Percentiles rank a stretch among this genome's conserved stretches.
Evolutionary conservation across 1,140 invertebrate genomes (phyloP).

Genomic region (Portunus trituberculatus): DNA sequence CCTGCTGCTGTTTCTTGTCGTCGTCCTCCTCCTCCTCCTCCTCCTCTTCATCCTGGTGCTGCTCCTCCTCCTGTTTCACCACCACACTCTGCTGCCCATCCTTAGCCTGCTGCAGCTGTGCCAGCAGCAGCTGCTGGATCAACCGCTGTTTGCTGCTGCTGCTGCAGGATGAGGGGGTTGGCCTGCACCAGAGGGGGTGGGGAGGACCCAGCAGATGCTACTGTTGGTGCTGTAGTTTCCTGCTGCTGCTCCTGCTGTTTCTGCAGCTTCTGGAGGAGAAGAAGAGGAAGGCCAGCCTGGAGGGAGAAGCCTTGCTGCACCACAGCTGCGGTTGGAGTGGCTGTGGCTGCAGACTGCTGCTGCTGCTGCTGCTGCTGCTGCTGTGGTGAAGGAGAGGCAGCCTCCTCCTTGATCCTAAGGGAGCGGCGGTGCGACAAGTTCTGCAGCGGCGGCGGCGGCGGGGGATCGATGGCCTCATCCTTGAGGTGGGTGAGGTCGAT

Average conservation of each 20-base stretch:
- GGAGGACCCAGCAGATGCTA: neutral
- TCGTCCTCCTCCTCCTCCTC: neutral
- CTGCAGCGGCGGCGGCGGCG: too few relatives aligned
- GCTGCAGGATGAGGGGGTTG: constrained; percentile 39
- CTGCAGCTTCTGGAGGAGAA: constrained; percentile 61
- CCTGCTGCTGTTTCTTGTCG: neutral
- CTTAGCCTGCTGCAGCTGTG: constrained; percentile 58
- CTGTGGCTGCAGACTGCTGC: too few relatives aligned
- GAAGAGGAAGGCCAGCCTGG: constrained; percentile 51
- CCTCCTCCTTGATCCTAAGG: neutral
- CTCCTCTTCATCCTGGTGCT: neutral
- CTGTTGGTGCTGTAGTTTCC: neutral
- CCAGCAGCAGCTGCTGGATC: constrained; percentile 62
- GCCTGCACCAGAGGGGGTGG: constrained; percentile 46
- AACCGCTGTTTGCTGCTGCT: constrained; percentile 52
- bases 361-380: neutral
- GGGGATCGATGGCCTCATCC: constrained; percentile 42
- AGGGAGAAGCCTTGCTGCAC: neutral
- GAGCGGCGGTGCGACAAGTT: neutral
- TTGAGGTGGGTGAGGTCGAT: constrained; percentile 68
- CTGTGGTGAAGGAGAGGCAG: neutral
- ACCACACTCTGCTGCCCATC: neutral
- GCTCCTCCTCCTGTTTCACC: neutral
- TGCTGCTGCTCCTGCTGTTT: constrained; percentile 56
- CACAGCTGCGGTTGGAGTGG: neutral